phyloP scores from a whole-genome alignment of 2,888 invertebrate genomes.

The Epiperipatus broadwayi region DNA sequence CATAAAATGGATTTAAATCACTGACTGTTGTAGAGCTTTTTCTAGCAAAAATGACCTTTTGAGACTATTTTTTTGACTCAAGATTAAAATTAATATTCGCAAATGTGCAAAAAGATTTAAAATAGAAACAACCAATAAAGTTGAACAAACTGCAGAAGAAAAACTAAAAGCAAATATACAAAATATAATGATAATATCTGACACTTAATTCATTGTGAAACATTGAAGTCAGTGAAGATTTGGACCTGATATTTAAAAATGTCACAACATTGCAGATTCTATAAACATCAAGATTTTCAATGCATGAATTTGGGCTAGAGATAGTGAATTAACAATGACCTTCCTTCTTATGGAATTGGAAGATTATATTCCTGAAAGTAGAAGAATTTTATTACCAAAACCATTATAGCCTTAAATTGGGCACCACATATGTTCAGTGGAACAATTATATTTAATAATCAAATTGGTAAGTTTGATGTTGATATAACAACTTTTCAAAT shows the following conservation, averaged over 20 bases:
- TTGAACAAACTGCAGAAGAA: no score
- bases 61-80: no score
- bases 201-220: no score
- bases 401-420: slow-evolving; percentile 96
- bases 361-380: slow-evolving; percentile 95
- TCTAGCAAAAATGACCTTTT: no score
- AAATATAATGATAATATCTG: no score
- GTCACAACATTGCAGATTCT: slow-evolving; percentile 34
- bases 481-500: slow-evolving; percentile 99
- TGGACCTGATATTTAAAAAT: slow-evolving; percentile 73
- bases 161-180: no score
- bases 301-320: slow-evolving; percentile 92
- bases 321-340: slow-evolving; percentile 81
- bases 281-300: slow-evolving; percentile 97
- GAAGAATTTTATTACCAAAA: slow-evolving; percentile 96
- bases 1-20: no score
- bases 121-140: no score
- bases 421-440: slow-evolving; percentile 99
- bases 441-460: slow-evolving; percentile 82
- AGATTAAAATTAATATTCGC: no score
- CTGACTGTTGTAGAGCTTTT: no score
- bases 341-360: slow-evolving; percentile 91
- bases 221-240: slow-evolving; percentile 89
- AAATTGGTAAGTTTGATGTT: slow-evolving; percentile 78
- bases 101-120: no score